These are phyloP conservation scores for Onthophagus taurus DNA, from an alignment of 1,140 invertebrate species.

Conservation along the genomic window DNA sequence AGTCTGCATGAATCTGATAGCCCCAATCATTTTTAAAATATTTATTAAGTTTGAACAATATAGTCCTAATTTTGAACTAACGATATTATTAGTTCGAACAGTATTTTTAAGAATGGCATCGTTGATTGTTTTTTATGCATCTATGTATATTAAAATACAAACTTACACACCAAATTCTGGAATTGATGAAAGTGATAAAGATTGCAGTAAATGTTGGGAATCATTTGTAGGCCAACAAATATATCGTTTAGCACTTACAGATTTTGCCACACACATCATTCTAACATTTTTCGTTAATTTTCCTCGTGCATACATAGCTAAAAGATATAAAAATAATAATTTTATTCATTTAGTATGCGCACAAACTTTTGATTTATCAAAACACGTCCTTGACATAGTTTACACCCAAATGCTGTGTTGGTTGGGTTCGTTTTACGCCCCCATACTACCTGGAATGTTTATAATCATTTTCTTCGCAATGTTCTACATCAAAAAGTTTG, in stretches of 20 bases:
- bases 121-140: conserved; percentile 58
- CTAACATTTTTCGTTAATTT: conserved; percentile 74
- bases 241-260: conserved; percentile 73
- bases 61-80: conserved; percentile 54
- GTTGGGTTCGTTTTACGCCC: conserved; percentile 78
- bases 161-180: conserved; percentile 19
- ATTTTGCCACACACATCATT: conserved; percentile 64
- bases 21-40: conserved; percentile 60
- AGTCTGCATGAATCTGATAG: conserved; percentile 61
- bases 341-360: conserved; percentile 55
- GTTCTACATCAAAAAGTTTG: conserved; percentile 82
- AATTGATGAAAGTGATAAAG: conserved; percentile 10
- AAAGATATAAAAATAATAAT: conserved; percentile 50
- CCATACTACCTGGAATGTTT: conserved; percentile 65
- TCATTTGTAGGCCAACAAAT: conserved; percentile 83
- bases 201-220: conserved; percentile 67
- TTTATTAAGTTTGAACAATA: conserved; percentile 66
- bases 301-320: conserved; percentile 56
- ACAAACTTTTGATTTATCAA: conserved; percentile 72
- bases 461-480: conserved; percentile 63
- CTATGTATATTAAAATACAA: conserved; percentile 54
- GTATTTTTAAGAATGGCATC: conserved; percentile 70
- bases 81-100: conserved; percentile 60
- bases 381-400: conserved; percentile 77
- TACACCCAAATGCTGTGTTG: conserved; percentile 81